Base-by-base conservation (phyloP, 2,797 vertebrate genomes). In the Peromyscus nudipes region DNA sequence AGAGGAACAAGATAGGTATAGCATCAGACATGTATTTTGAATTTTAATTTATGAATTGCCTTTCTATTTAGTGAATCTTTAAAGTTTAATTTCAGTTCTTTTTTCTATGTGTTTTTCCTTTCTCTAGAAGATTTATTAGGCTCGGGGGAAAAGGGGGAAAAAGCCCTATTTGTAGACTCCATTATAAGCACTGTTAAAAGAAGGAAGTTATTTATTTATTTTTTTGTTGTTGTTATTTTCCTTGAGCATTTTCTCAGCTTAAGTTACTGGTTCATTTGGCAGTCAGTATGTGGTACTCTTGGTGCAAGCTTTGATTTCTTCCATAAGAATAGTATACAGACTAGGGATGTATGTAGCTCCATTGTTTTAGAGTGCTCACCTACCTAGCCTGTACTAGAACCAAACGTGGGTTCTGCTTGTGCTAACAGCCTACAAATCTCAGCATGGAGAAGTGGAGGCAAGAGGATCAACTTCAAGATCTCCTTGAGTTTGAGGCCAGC, bases 121-220 rank as follows among this genome's bases (percentile, higher is more conserved):
- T 5, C 19, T 57, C 21, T 92, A 13, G 60, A 95, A 40, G 12
- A 62, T 87, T 55, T 79, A 21, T 76, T 71, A 82, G 52, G 29
- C 55, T 96, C 82, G 5, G 9, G 81, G 92, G 85, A 96, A 95
- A 37, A 64, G 76, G 43, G 19, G 4, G 9, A 67, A 64, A 89
- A 57, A 85, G 55, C 17, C 17, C n/a, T 17, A 65, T 21, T 79
- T 82, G 57, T 91, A 57, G 6, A 77, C n/a, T 91, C 60, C 80
- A 29, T 80, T 96, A 93, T 79, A 52, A 83, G 3, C 14, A 77
- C 52, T 93, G 34, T 85, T 97, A 91, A 86, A 88, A 37, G 25
- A 80, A 81, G 79, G 49, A 92, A 85, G 6, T 3, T 8, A n/a
- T 2, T n/a, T 67, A 67, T 21, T n/a, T 21, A 49, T 85, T 13